phyloP scores from a whole-genome alignment of 2,113 vertebrate genomes.

The Daubentonia madagascariensis region DNA sequence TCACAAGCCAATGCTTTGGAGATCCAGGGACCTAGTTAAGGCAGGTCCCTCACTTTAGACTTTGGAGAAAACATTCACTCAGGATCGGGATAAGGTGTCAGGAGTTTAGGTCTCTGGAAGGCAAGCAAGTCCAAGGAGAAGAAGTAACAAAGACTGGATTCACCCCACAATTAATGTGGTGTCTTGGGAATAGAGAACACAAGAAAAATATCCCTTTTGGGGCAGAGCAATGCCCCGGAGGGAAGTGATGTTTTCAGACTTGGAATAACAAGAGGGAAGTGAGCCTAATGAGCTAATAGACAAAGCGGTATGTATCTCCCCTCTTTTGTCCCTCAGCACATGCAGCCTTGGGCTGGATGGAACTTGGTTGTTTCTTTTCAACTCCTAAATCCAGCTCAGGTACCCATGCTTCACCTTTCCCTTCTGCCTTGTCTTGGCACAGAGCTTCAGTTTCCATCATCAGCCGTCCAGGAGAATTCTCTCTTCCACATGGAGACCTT shows the following conservation, averaged over 20 bases:
- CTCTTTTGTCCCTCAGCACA: accelerated
- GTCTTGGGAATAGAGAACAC: neutral
- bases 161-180: neutral
- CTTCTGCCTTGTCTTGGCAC: neutral
- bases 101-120: neutral
- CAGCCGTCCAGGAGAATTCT: neutral
- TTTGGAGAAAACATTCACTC: neutral
- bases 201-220: neutral
- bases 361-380: neutral
- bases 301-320: neutral
- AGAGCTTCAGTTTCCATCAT: neutral
- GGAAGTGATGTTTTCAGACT: neutral
- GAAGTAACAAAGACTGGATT: neutral
- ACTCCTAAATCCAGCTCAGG: no score
- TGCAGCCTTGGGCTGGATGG: neutral
- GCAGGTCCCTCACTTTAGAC: no score
- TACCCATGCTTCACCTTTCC: accelerated
- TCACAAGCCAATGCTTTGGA: neutral
- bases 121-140: neutral
- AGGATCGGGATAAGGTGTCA: neutral
- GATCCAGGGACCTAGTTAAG: neutral
- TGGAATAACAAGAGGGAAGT: neutral
- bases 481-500: neutral
- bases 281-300: neutral
- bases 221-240: neutral